Base-by-base conservation (phyloP, 2,113 vertebrate genomes). In the Syngnathoides biaculeatus region DNA sequence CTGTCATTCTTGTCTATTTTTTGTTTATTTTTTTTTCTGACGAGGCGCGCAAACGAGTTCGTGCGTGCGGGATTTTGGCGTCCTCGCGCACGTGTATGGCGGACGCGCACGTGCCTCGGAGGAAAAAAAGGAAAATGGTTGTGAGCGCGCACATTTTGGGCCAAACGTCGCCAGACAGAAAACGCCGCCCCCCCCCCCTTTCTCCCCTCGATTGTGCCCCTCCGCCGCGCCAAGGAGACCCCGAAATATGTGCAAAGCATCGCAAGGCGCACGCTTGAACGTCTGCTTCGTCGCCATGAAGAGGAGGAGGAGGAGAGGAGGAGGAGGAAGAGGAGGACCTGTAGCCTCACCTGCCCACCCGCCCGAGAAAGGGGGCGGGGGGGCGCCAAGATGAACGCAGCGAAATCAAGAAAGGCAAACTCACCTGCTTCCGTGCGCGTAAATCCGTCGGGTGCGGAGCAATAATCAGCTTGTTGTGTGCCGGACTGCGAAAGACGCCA, bases 391-490 rank as follows among this genome's bases (percentile, higher is more conserved):
- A 35, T 22, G 35, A 59, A 15, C 67, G 52, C 20, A 26, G 3
- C 67, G 13, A 60, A 53, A 8, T 27, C 5, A 71, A 69, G 75
- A 8, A 20, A 69, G 1, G 0, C 14, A 69, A 80, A 88, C 88
- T 42, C 80, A 89, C 86, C 88, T 86, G 67, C 60, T 69, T 65
- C 66, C 40, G 68, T 79, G 87, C 30, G 83, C 77, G 81, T 86
- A 89, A 88, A 89, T 89, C 88, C 88, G 83, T 85, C 79, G 74
- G 77, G 73, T 72, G 50, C 77, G 86, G 86, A 78, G 86, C 79
- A 86, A 87, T 89, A 78, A 79, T 43, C 39, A 63, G 80, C 85
- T 84, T 73, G 85, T 70, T 80, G 82, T 86, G 85, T 45, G 79
- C 78, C 66, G 87, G 78, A 26, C 64, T 78, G 53, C 71, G 77